Base-by-base conservation (phyloP, 53 echinoderm and acorn worm species). In the Hippasteria phrygiana region DNA sequence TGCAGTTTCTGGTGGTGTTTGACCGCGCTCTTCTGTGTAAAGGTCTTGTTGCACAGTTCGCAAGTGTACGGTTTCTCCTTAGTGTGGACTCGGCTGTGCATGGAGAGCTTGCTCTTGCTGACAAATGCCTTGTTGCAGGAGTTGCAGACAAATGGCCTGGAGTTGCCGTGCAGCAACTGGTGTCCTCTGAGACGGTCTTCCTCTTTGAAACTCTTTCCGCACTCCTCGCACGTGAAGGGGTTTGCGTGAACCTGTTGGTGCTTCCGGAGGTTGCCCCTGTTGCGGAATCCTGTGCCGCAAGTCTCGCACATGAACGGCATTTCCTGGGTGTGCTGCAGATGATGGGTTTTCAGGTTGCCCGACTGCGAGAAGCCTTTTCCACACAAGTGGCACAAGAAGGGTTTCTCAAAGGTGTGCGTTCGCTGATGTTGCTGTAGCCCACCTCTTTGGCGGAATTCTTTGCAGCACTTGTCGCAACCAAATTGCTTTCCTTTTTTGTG, bases 81-180 rank as follows among this genome's bases (percentile, higher is more conserved):
- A 43, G 81, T 65, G 65, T 81, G 81, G 64, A 81, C 81, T 4
- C 65, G 63, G 42, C 64, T 43, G 81, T 81, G 81, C 8, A 65
- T 65, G 8, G 29, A 29, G 18, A 81, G 81, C 65, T 81, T 81
- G 64, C 81, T 81, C 64, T 65, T 63, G 81, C 81, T 81, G 66
- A 81, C 64, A 27, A 81, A 81, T 40, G 81, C 66, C 81, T 81
- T 81, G 26, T 40, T 16, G 32, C 81, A 81, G 46, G 81, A 63
- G 28, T 43, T 17, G 43, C 81, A 81, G 24, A 18, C 31, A 18
- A 81, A 81, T 10, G 81, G 81, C 31, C 45, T 63, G 64, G 29
- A 13, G 32, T 63, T 81, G 64, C 63, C 81, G 14, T 81, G 81
- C 31, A 43, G 40, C 18, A 45, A 13, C 65, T 81, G 81, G 33